Evolutionary conservation across 1,140 invertebrate species (phyloP).

Genomic region (Caerostris extrusa): DNA sequence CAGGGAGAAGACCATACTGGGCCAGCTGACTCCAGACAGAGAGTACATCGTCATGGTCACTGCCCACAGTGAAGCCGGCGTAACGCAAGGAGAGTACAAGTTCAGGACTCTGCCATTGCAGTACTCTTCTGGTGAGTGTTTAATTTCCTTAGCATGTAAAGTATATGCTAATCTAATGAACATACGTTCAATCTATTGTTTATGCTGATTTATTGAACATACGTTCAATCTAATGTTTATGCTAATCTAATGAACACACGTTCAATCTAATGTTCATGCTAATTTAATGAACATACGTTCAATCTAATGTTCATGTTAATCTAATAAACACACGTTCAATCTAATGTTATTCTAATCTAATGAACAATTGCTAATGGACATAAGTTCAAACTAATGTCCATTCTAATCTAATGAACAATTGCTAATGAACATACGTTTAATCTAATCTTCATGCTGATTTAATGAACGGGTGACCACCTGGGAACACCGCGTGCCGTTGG

Average conservation of each 20-base stretch:
- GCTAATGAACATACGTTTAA: no score
- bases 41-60: slow-evolving; percentile 77
- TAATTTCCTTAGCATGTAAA: not conserved
- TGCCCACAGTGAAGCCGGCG: slow-evolving; percentile 77
- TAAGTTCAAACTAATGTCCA: no score
- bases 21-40: slow-evolving; percentile 69
- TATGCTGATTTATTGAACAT: not conserved
- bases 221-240: not conserved
- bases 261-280: no score
- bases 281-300: no score
- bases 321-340: no score
- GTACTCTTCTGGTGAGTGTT: slow-evolving; percentile 19
- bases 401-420: no score
- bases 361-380: no score
- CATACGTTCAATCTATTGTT: not conserved
- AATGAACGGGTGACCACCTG: no score
- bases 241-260: not conserved
- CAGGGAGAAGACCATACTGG: slow-evolving; percentile 5
- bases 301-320: no score
- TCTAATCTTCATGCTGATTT: no score
- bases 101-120: slow-evolving; percentile 63
- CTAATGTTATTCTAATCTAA: no score
- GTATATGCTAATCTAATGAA: not conserved
- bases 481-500: no score
- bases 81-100: slow-evolving; percentile 76